Evolutionary conservation across 1,140 invertebrate genomes (phyloP).

Genomic region (Sweltsa coloradensis): DNA sequence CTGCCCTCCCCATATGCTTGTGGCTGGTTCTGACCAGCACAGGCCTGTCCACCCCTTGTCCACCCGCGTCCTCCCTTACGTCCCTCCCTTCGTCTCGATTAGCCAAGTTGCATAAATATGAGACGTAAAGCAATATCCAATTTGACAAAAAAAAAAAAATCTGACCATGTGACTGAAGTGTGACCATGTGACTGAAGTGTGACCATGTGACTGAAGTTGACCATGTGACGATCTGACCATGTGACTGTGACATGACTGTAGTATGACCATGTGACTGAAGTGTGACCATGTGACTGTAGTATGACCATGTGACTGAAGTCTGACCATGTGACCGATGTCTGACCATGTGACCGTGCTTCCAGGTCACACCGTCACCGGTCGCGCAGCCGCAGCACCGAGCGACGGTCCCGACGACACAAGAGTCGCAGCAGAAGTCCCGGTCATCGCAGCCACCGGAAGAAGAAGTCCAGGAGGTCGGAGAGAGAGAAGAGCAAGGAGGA

Average conservation of each 20-base stretch:
- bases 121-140: no score
- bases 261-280: slow-evolving; percentile 1
- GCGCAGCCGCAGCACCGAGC: slow-evolving; percentile 38
- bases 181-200: slow-evolving; percentile 9
- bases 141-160: no score
- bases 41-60: no score
- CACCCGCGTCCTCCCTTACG: no score
- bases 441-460: slow-evolving; percentile 40
- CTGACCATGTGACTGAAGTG: no score
- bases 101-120: no score
- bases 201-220: slow-evolving; percentile 26
- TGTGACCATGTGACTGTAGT: not conserved
- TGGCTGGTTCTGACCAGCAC: no score
- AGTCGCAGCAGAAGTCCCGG: slow-evolving; percentile 45
- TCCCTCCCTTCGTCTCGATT: no score
- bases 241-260: slow-evolving; percentile 23
- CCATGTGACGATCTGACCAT: slow-evolving; percentile 31
- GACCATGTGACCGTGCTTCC: not conserved
- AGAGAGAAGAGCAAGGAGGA: slow-evolving; percentile 39
- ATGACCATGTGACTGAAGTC: no score
- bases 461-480: slow-evolving; percentile 46
- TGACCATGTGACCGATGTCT: not conserved
- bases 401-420: slow-evolving; percentile 38
- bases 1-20: no score
- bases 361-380: slow-evolving; percentile 38